phyloP scores from a whole-genome alignment of 2,888 invertebrate species.

The Brachyptera risi region DNA sequence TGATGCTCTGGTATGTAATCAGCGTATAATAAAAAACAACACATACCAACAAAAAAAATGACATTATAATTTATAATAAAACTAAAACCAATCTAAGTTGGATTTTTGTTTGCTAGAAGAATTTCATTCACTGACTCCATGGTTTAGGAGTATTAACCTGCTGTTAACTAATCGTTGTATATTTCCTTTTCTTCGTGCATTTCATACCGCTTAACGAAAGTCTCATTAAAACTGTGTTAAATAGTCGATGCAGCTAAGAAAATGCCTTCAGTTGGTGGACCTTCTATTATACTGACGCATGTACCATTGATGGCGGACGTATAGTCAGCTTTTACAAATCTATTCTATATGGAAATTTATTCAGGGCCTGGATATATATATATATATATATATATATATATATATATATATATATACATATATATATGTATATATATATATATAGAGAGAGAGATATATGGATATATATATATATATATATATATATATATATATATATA shows the following conservation, averaged over 20 bases:
- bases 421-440: too few species aligned
- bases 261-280: too few species aligned
- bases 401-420: too few species aligned
- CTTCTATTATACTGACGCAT: too few species aligned
- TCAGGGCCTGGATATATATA: too few species aligned
- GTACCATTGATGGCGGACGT: too few species aligned
- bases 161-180: neutral
- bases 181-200: neutral
- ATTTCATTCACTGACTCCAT: slow-evolving; percentile 8
- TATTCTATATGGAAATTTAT: too few species aligned
- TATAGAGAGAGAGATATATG: too few species aligned
- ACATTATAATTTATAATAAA: slow-evolving; percentile 1
- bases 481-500: too few species aligned
- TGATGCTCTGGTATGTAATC: neutral
- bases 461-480: too few species aligned
- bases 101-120: slow-evolving; percentile 7
- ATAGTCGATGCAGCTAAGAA: neutral
- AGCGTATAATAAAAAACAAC: slow-evolving; percentile 5
- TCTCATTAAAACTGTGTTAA: neutral
- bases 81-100: slow-evolving; percentile 11
- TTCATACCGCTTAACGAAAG: slow-evolving; percentile 4
- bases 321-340: too few species aligned
- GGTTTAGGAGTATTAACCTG: slow-evolving; percentile 8
- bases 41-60: neutral
- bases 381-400: too few species aligned